Conservation (phyloP, 2,888 invertebrate species). For the Athetis lepigone region DNA sequence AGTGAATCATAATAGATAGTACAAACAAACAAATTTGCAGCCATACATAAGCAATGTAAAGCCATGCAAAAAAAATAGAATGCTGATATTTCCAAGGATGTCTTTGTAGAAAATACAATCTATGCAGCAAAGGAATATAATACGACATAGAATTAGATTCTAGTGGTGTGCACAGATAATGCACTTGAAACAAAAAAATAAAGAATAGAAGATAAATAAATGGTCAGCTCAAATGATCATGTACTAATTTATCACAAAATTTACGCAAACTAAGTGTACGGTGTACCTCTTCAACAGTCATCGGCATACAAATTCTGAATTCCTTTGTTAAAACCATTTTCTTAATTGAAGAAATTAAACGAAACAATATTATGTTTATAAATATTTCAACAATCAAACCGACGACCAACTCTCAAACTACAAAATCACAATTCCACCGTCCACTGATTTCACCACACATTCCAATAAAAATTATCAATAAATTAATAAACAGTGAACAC, state of each 20-base stretch:
- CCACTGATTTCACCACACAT: no score
- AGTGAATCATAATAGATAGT: slow-evolving; percentile 19
- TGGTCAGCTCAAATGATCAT: no score
- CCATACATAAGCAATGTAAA: slow-evolving; percentile 25
- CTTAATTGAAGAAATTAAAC: slow-evolving; percentile 15
- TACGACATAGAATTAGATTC: no score
- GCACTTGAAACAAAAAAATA: no score
- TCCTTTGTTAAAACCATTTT: slow-evolving; percentile 96
- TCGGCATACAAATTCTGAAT: slow-evolving; percentile 97
- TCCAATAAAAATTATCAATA: no score
- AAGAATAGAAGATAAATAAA: no score
- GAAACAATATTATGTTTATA: slow-evolving; percentile 6
- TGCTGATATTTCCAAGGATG: slow-evolving; percentile 32
- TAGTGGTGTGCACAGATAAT: no score
- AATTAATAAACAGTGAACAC: no score
- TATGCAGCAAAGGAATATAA: neutral
- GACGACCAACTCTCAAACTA: slow-evolving; percentile 2
- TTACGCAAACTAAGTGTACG: neutral
- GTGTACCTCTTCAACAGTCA: slow-evolving; percentile 97
- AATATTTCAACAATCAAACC: neutral
- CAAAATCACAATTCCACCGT: slow-evolving; percentile 6
- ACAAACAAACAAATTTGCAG: slow-evolving; percentile 16
- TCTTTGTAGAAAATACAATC: slow-evolving; percentile 22
- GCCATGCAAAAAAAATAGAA: slow-evolving; percentile 16
- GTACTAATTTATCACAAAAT: no score